A percentile compares a stretch with the other conserved stretches of the same genome.
Evolutionary conservation across 2,797 vertebrate genomes (phyloP).

Genomic region (Todus mexicanus): DNA sequence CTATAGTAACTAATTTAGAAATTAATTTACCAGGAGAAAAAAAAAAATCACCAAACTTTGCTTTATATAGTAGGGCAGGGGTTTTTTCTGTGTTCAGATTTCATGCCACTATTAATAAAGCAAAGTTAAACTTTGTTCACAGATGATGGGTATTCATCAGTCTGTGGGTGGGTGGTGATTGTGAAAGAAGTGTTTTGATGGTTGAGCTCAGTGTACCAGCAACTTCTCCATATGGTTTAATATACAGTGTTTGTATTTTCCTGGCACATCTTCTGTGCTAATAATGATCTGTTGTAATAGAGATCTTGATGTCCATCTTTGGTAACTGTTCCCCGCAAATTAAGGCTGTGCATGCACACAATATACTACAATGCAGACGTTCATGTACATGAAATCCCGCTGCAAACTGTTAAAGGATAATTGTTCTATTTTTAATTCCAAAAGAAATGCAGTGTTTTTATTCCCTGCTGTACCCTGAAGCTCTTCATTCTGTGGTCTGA

Average conservation of each 20-base stretch:
- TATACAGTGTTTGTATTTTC: conserved; percentile 6
- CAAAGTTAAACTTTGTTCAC: conserved; percentile 22
- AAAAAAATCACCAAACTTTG: conserved; percentile 6
- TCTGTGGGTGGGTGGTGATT: conserved; percentile 19
- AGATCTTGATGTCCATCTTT: conserved; percentile 38
- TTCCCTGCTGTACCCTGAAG: background rate
- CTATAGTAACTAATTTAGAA: conserved; percentile 71
- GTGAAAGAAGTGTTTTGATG: background rate
- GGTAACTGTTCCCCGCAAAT: background rate
- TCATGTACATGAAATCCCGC: background rate
- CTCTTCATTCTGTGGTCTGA: background rate
- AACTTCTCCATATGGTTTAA: conserved; percentile 30
- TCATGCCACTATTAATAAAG: conserved; percentile 41
- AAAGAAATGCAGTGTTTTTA: background rate
- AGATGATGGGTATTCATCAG: conserved; percentile 40
- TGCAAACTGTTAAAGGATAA: background rate
- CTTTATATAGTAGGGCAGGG: conserved; percentile 51
- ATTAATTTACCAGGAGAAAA: conserved; percentile 12
- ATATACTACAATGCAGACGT: background rate
- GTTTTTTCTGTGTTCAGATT: background rate
- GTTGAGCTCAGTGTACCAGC: background rate
- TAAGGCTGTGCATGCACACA: background rate
- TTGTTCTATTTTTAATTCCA: conserved; percentile 1
- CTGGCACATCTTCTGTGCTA: background rate
- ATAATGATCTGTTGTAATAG: background rate